A percentile compares a stretch with the other conserved stretches of the same genome.
Evolutionary conservation across 2,888 invertebrate species (phyloP).

Genomic region (Amiota mariae): DNA sequence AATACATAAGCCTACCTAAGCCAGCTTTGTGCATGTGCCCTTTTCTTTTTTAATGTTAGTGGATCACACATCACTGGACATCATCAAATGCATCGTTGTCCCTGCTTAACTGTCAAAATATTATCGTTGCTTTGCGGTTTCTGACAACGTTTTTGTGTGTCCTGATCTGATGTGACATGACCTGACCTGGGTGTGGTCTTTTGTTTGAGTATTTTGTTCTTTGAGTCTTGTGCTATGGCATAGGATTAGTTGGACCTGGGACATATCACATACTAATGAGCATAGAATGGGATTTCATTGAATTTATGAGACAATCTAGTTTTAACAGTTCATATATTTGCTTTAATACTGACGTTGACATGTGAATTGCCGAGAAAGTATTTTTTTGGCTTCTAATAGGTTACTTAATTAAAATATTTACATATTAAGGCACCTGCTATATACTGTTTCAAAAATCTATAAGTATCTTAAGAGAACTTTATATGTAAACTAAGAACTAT

Average conservation of each 20-base stretch:
- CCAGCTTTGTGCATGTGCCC: constrained; percentile 5
- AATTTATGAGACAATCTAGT: constrained; percentile 62
- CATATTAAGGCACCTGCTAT: too few relatives aligned
- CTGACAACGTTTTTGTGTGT: constrained; percentile 45
- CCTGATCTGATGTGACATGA: constrained; percentile 31
- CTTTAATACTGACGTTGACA: constrained; percentile 19
- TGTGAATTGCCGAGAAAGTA: too few relatives aligned
- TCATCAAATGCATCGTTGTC: constrained; percentile 28
- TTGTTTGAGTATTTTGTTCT: constrained; percentile 48
- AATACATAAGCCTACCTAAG: neutral
- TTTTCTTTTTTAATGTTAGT: neutral
- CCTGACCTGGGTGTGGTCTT: constrained; percentile 40
- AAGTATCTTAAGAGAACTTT: too few relatives aligned
- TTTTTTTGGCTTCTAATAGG: too few relatives aligned
- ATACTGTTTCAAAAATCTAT: too few relatives aligned
- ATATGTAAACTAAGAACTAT: too few relatives aligned
- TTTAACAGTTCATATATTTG: constrained; percentile 62
- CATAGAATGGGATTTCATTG: constrained; percentile 56
- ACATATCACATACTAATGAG: constrained; percentile 37
- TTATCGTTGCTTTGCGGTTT: constrained; percentile 62
- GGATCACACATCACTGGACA: constrained; percentile 24
- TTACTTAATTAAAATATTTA: too few relatives aligned
- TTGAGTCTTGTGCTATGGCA: constrained; percentile 45
- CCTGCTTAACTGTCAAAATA: constrained; percentile 60
- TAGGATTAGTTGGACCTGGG: constrained; percentile 52